These are phyloP conservation scores for Polymixis flavicincta DNA, from an alignment of 2,888 invertebrate species.

Conservation along the genomic window DNA sequence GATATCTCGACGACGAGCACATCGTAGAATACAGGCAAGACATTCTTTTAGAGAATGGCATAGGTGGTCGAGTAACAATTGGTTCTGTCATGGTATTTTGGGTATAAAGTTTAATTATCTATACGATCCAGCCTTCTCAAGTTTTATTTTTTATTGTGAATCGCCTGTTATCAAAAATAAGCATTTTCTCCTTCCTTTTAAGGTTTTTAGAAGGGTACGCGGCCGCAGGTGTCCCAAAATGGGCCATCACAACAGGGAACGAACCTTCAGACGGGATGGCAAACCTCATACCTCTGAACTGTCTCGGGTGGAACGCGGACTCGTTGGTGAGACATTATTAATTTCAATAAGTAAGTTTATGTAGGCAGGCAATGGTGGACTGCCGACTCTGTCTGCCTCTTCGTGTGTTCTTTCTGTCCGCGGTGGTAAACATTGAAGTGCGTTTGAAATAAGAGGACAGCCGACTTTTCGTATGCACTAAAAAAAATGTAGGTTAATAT, in stretches of 20 bases:
- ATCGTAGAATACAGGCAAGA: too few species aligned
- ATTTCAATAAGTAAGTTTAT: neutral
- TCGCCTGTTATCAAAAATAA: neutral
- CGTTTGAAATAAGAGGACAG: too few species aligned
- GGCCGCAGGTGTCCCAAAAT: slow-evolving; percentile 91
- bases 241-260: slow-evolving; percentile 93
- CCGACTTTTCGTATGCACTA: too few species aligned
- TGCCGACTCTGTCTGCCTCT: neutral
- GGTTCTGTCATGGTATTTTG: neutral
- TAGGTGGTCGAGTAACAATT: neutral
- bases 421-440: neutral
- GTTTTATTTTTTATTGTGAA: neutral
- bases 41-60: too few species aligned
- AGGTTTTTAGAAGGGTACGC: slow-evolving; percentile 94
- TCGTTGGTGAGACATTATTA: slow-evolving; percentile 1
- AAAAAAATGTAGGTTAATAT: too few species aligned
- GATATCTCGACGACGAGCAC: too few species aligned
- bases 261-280: slow-evolving; percentile 6
- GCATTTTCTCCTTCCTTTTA: neutral
- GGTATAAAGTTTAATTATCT: too few species aligned
- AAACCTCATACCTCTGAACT: neutral
- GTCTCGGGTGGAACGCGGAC: slow-evolving; percentile 10
- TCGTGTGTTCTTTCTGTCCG: neutral
- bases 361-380: neutral
- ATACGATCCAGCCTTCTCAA: neutral